phyloP scores from a whole-genome alignment of 2,113 vertebrate genomes.

The Sitta europaea region DNA sequence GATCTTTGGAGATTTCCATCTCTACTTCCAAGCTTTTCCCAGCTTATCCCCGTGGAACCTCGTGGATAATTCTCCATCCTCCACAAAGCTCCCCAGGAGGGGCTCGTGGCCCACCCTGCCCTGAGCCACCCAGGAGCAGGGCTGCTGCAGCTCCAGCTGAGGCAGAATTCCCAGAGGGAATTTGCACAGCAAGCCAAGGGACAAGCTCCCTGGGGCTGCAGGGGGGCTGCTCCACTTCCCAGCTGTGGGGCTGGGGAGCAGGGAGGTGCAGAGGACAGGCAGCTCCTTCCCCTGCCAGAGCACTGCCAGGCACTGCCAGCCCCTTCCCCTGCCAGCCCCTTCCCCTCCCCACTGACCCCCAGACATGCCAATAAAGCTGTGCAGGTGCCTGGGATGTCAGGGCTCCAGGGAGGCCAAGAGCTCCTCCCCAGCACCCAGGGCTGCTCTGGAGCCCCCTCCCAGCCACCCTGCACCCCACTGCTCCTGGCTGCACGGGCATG shows the following conservation, averaged over 20 bases:
- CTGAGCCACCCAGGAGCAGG: background rate
- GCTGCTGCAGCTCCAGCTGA: background rate
- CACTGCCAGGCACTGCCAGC: background rate
- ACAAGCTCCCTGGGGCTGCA: background rate
- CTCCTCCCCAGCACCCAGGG: background rate
- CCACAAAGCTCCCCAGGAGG: constrained; percentile 9
- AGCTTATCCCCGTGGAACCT: background rate
- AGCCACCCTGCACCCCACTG: background rate
- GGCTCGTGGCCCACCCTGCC: background rate
- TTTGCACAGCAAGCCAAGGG: fast-evolving
- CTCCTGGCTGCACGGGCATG: background rate
- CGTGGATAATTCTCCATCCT: no score
- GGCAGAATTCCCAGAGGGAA: background rate
- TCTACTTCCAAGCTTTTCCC: constrained; percentile 23
- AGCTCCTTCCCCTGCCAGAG: background rate
- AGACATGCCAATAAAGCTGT: background rate
- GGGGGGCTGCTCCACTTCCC: background rate
- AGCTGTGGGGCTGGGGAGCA: background rate
- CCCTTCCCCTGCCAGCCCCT: no score
- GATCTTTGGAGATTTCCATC: constrained; percentile 52
- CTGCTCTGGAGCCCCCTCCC: background rate
- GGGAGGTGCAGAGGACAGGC: background rate
- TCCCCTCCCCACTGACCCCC: background rate
- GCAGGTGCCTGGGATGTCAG: background rate
- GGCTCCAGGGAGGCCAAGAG: background rate